These are phyloP conservation scores for Tetranychus piercei DNA, from an alignment of 2,888 invertebrate genomes.

Conservation along the genomic window DNA sequence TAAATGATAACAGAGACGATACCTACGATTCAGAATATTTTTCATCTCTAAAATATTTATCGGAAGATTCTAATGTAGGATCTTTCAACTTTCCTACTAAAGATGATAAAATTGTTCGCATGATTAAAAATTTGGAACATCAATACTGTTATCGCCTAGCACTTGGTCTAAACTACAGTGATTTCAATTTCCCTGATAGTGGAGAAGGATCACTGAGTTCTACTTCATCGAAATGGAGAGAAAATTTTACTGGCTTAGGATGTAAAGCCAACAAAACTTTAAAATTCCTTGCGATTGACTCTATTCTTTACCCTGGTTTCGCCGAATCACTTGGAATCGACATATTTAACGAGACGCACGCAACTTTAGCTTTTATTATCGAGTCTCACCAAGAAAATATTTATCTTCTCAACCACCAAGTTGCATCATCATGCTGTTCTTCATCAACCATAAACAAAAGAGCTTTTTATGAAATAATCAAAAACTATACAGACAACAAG, in stretches of 20 bases:
- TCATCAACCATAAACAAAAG: constrained; percentile 17
- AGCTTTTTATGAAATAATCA: constrained; percentile 33
- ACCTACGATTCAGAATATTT: not conserved
- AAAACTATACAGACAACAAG: constrained; percentile 36
- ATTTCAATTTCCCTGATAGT: constrained; percentile 25
- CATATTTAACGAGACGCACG: constrained; percentile 25
- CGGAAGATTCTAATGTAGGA: not conserved
- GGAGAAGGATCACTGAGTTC: constrained; percentile 14
- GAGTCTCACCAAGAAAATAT: constrained; percentile 20
- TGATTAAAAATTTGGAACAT: constrained; percentile 25
- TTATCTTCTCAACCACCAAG: constrained; percentile 20
- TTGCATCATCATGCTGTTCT: constrained; percentile 5
- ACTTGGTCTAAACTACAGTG: constrained; percentile 26
- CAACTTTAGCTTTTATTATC: constrained; percentile 26
- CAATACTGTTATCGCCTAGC: constrained; percentile 24
- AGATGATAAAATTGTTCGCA: constrained; percentile 25
- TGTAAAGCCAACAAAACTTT: constrained; percentile 43
- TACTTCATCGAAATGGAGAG: constrained; percentile 17
- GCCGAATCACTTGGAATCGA: constrained; percentile 56
- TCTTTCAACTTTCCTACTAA: not conserved
- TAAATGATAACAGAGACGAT: not conserved
- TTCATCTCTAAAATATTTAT: not conserved
- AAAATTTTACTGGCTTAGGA: constrained; percentile 31
- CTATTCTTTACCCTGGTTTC: constrained; percentile 49
- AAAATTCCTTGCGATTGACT: constrained; percentile 52